Conservation (phyloP, 1,140 invertebrate species). For the Panulirus ornatus region DNA sequence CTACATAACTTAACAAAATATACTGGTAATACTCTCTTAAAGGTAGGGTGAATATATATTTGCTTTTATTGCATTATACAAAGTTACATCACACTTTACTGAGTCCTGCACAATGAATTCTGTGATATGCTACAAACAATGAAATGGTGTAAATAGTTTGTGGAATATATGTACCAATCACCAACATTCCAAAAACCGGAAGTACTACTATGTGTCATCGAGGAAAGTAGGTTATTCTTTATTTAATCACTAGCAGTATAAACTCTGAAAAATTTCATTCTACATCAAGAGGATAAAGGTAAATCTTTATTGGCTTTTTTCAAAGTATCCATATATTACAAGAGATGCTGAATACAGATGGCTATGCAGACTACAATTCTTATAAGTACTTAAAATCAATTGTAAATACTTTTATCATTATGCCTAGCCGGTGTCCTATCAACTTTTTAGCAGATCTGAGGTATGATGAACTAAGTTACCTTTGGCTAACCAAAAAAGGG, state of each 20-base stretch:
- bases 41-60: slow-evolving; percentile 43
- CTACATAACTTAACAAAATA: slow-evolving; percentile 48
- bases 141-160: slow-evolving; percentile 17
- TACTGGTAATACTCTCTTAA: slow-evolving; percentile 31
- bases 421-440: not conserved
- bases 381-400: not conserved
- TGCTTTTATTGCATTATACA: slow-evolving; percentile 58
- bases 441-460: not conserved
- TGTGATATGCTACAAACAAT: slow-evolving; percentile 17
- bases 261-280: slow-evolving; percentile 28
- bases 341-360: slow-evolving; percentile 27
- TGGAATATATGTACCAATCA: slow-evolving; percentile 11
- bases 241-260: slow-evolving; percentile 20
- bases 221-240: slow-evolving; percentile 30
- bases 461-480: not conserved
- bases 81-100: slow-evolving; percentile 49
- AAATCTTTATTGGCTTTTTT: slow-evolving; percentile 44
- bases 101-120: slow-evolving; percentile 13
- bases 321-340: slow-evolving; percentile 39
- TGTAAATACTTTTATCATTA: not conserved
- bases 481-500: not conserved
- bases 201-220: not conserved
- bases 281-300: slow-evolving; percentile 43
- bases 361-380: slow-evolving; percentile 30
- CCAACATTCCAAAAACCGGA: slow-evolving; percentile 25